These are phyloP conservation scores for Eupsilia transversa DNA, from an alignment of 2,888 invertebrate genomes.

Conservation along the genomic window DNA sequence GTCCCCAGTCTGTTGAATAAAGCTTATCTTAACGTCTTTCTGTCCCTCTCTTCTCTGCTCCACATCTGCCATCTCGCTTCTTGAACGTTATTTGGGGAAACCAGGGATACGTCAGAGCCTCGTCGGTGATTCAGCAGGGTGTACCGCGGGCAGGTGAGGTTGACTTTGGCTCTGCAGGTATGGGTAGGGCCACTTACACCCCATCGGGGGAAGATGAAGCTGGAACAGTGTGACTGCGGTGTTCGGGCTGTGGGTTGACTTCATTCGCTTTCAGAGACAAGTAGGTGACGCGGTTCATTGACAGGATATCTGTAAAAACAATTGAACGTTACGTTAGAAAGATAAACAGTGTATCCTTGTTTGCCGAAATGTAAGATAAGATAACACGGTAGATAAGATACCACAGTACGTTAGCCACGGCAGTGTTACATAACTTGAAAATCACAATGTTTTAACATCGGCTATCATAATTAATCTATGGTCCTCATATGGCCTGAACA, in stretches of 20 bases:
- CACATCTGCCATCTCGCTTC: slow-evolving; percentile 4
- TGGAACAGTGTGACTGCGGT: too few species aligned
- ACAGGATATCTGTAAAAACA: neutral
- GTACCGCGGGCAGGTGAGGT: slow-evolving; percentile 55
- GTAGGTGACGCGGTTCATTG: rapidly evolving
- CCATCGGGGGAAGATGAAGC: slow-evolving; percentile 6
- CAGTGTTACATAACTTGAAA: neutral
- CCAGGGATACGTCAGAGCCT: slow-evolving; percentile 46
- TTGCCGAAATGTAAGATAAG: neutral
- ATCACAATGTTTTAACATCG: neutral
- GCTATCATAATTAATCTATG: too few species aligned
- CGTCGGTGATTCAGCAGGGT: slow-evolving; percentile 49
- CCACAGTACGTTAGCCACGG: neutral
- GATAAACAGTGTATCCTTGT: neutral
- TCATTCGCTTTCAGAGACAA: too few species aligned
- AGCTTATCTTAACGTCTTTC: neutral
- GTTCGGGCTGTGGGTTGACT: too few species aligned
- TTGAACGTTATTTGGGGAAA: slow-evolving; percentile 25
- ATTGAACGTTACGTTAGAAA: neutral
- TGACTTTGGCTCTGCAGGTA: slow-evolving; percentile 36
- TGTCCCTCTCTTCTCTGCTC: neutral
- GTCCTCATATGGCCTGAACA: too few species aligned
- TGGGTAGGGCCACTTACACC: slow-evolving; percentile 46
- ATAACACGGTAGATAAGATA: too few species aligned
- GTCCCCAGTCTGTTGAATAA: slow-evolving; percentile 13